These are phyloP conservation scores for Sphenopsis melanotis DNA, from an alignment of 2,797 vertebrate genomes.

Conservation along the genomic window DNA sequence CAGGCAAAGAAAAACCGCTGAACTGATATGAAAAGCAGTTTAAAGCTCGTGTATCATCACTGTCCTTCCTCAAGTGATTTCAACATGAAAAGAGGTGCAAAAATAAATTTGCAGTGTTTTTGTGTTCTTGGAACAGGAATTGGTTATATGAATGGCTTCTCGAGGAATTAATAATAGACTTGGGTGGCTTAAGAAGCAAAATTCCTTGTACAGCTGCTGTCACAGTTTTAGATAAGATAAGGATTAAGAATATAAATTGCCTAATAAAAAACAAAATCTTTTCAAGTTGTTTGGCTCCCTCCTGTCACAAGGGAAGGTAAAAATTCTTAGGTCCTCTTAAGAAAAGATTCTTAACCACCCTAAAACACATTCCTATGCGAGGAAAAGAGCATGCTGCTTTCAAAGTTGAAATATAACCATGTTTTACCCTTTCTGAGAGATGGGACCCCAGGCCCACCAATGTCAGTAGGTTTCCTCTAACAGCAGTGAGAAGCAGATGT, in stretches of 20 bases:
- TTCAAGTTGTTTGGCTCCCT: neutral
- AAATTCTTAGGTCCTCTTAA: neutral
- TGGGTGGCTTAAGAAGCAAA: neutral
- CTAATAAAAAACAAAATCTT: slow-evolving; percentile 16
- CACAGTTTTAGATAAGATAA: neutral
- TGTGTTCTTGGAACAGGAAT: neutral
- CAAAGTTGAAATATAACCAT: neutral
- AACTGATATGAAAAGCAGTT: neutral
- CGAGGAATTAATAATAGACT: neutral
- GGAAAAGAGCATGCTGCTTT: neutral
- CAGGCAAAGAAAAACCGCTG: neutral
- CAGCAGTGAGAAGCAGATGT: neutral
- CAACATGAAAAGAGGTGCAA: neutral
- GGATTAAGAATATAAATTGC: slow-evolving; percentile 25
- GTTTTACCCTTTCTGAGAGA: neutral
- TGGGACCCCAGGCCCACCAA: neutral
- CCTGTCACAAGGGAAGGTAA: neutral
- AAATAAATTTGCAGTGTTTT: slow-evolving; percentile 15
- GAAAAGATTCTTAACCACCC: neutral
- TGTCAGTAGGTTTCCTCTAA: neutral
- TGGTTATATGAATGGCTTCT: neutral
- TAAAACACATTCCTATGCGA: neutral
- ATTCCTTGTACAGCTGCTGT: neutral
- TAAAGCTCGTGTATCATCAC: neutral
- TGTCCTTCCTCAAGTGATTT: slow-evolving; percentile 19